Evolutionary conservation across 2,113 vertebrate genomes (phyloP).

Genomic region (Sardina pilchardus): DNA sequence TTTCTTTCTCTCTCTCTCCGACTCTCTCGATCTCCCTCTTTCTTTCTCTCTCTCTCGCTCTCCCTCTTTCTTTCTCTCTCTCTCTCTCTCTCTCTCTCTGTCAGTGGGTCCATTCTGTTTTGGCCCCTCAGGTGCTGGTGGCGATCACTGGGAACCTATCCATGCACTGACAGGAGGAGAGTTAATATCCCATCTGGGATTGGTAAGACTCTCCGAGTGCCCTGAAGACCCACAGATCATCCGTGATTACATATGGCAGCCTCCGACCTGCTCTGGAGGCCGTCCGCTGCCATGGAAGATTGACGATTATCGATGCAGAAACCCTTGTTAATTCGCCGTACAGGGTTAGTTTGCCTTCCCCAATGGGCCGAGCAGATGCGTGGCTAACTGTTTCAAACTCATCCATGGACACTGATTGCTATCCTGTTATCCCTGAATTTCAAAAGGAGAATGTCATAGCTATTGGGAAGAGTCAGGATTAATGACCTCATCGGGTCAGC

Average conservation of each 20-base stretch:
- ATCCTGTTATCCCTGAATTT: conserved; percentile 40
- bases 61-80: background rate
- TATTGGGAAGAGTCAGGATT: conserved; percentile 26
- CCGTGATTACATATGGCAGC: conserved; percentile 75
- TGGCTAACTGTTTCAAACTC: conserved; percentile 58
- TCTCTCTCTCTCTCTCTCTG: conserved; percentile 2
- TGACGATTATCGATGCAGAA: conserved; percentile 77
- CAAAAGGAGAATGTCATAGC: conserved; percentile 21
- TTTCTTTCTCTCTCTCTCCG: too few species aligned
- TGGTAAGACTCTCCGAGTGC: conserved; percentile 60
- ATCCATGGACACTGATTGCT: conserved; percentile 44
- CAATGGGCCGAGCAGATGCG: conserved; percentile 51
- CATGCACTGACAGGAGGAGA: conserved; percentile 55
- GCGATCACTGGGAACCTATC: conserved; percentile 34
- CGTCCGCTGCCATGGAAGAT: conserved; percentile 70
- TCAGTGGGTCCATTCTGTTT: conserved; percentile 46
- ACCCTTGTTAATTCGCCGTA: conserved; percentile 67
- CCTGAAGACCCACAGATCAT: conserved; percentile 66
- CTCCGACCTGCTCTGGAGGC: conserved; percentile 66
- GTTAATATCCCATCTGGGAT: conserved; percentile 70
- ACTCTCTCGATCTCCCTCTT: background rate
- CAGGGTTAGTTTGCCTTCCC: conserved; percentile 51
- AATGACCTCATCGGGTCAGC: conserved; percentile 15
- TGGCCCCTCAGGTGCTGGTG: conserved; percentile 38
- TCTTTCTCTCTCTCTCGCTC: background rate